Evolutionary conservation across 2,113 vertebrate genomes (phyloP).

Genomic region (Naja naja): DNA sequence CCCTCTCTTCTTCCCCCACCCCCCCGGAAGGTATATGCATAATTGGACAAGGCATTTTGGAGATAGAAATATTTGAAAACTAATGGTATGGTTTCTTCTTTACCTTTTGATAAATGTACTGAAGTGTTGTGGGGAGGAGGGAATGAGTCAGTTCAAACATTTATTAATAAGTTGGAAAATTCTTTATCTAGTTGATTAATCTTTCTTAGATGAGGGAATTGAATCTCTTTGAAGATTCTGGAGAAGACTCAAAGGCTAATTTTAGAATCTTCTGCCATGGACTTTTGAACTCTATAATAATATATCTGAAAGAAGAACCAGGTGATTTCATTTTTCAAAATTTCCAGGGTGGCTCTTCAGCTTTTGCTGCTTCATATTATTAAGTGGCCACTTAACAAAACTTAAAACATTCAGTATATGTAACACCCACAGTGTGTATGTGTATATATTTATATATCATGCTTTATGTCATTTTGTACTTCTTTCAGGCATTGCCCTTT

Average conservation of each 20-base stretch:
- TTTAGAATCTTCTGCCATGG: slow-evolving; percentile 1
- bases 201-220: slow-evolving; percentile 18
- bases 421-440: neutral
- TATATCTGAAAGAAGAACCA: neutral
- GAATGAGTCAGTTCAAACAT: neutral
- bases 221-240: neutral
- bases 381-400: neutral
- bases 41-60: neutral
- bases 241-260: neutral
- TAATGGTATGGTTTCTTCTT: neutral
- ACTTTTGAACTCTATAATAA: slow-evolving; percentile 1
- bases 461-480: neutral
- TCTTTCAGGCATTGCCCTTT: neutral
- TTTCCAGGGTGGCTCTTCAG: neutral
- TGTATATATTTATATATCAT: neutral
- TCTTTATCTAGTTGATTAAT: neutral
- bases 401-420: neutral
- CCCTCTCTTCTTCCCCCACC: neutral
- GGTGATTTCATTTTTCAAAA: slow-evolving; percentile 1
- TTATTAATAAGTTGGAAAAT: slow-evolving; percentile 2
- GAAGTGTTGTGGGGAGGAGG: neutral
- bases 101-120: neutral
- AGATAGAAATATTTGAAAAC: neutral
- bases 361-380: neutral
- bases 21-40: neutral